Evolutionary conservation across 2,888 invertebrate genomes (phyloP).

Genomic region (Euplexia lucipara): DNA sequence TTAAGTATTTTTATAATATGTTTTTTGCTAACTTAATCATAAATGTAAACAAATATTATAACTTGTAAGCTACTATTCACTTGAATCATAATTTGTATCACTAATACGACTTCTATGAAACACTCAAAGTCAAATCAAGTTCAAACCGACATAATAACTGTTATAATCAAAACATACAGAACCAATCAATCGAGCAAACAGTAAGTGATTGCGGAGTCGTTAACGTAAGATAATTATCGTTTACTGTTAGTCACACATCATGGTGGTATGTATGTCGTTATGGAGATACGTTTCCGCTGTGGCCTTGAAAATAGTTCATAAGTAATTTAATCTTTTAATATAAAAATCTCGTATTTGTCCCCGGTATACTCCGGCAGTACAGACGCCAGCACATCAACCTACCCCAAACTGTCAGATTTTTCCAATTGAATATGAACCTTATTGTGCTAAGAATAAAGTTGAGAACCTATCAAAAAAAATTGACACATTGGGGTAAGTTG

Average conservation of each 20-base stretch:
- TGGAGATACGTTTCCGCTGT: constrained; percentile 29
- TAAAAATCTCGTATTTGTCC: no score
- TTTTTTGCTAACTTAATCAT: no score
- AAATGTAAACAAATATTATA: no score
- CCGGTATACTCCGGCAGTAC: no score
- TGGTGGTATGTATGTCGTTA: constrained; percentile 16
- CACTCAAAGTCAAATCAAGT: neutral
- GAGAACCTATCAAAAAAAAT: no score
- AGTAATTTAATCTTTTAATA: neutral
- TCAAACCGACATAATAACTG: constrained; percentile 12
- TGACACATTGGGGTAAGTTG: no score
- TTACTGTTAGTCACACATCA: constrained; percentile 29
- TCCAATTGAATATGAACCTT: no score
- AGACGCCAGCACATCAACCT: no score
- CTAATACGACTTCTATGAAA: neutral
- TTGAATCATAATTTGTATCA: neutral
- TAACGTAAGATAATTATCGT: constrained; percentile 37
- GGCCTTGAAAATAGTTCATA: constrained; percentile 3
- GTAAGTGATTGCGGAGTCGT: constrained; percentile 14
- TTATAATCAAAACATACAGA: neutral
- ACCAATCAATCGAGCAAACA: constrained; percentile 24
- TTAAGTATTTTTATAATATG: no score
- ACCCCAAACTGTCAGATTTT: no score
- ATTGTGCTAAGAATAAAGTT: no score
- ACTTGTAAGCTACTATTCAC: no score